phyloP scores from a whole-genome alignment of 1,140 invertebrate species.

The Homarus americanus region DNA sequence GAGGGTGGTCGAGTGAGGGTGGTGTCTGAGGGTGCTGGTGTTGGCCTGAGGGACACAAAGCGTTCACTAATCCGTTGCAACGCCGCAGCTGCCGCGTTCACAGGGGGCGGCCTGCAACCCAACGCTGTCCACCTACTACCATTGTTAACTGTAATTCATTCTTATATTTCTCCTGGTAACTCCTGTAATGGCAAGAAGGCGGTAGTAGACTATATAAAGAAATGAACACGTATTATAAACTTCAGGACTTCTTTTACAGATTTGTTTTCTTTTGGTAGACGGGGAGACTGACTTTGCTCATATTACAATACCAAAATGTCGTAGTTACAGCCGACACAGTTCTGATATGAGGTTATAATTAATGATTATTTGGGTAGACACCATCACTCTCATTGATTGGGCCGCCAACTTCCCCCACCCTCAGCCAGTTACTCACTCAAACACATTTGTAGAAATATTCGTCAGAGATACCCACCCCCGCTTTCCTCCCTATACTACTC shows the following conservation, averaged over 20 bases:
- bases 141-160: too few relatives aligned
- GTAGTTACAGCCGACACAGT: too few relatives aligned
- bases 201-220: too few relatives aligned
- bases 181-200: too few relatives aligned
- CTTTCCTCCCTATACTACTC: conserved; percentile 14
- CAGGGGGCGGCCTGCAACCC: neutral
- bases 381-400: conserved; percentile 45
- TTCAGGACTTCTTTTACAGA: too few relatives aligned
- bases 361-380: conserved; percentile 25
- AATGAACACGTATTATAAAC: too few relatives aligned
- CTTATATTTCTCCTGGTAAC: too few relatives aligned
- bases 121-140: too few relatives aligned
- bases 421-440: neutral
- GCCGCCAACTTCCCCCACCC: neutral
- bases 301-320: too few relatives aligned
- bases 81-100: conserved; percentile 31
- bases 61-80: conserved; percentile 53
- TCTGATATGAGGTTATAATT: neutral
- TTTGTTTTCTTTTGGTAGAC: too few relatives aligned
- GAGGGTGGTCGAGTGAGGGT: neutral
- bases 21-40: neutral
- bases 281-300: too few relatives aligned
- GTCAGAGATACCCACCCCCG: neutral
- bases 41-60: conserved; percentile 16
- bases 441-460: conserved; percentile 42